Conservation (phyloP, 2,113 vertebrate species). For the Psammodynastes pulverulentus region DNA sequence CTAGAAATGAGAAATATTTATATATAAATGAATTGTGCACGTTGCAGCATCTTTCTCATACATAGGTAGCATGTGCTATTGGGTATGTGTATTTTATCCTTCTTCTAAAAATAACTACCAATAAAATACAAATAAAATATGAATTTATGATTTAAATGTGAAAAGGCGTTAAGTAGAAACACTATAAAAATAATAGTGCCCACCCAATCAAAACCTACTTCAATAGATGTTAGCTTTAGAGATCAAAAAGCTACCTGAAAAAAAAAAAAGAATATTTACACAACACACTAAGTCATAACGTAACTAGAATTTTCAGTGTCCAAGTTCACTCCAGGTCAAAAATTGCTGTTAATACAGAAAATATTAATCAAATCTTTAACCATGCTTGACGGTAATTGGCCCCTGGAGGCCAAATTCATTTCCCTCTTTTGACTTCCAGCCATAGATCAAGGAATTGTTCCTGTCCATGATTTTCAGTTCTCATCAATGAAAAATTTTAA, state of each 20-base stretch:
- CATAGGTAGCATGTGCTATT: conserved; percentile 7
- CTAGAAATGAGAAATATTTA: no score
- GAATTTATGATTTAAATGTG: background rate
- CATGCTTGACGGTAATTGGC: background rate
- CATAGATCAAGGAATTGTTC: background rate
- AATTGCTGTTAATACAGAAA: background rate
- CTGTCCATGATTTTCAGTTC: background rate
- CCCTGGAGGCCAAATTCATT: background rate
- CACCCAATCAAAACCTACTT: background rate
- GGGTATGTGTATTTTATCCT: background rate
- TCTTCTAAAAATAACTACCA: background rate
- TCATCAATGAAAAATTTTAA: background rate
- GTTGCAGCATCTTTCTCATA: background rate
- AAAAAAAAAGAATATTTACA: background rate
- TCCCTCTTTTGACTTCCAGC: background rate
- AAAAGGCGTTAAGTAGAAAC: background rate
- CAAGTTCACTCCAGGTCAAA: background rate
- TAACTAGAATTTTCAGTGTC: background rate
- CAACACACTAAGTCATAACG: background rate
- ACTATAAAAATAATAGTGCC: background rate
- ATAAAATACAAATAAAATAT: background rate
- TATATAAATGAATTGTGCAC: conserved; percentile 1
- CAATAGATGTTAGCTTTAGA: background rate
- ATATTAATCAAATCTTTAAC: background rate
- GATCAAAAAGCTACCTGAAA: background rate